Evolutionary conservation across 2,797 vertebrate species (phyloP).

Genomic region (Erethizon dorsatum): DNA sequence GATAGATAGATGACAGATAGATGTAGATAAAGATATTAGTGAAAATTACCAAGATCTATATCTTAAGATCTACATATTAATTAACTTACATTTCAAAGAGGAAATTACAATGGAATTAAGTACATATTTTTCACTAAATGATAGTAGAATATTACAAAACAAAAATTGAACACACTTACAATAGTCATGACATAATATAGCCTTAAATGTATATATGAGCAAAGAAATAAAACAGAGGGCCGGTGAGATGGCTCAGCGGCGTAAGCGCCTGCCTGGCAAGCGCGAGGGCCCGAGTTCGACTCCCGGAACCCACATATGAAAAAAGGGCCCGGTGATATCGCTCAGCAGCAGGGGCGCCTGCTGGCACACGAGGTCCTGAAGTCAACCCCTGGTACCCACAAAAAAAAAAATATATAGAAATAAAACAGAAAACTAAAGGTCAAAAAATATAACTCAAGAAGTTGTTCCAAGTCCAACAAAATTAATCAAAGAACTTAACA

Average conservation of each 20-base stretch:
- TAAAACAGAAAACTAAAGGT: not conserved
- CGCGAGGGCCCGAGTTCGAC: too few species aligned
- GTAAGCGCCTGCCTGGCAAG: too few species aligned
- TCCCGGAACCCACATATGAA: too few species aligned
- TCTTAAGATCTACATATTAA: not conserved
- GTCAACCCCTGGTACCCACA: not conserved
- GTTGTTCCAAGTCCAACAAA: not conserved
- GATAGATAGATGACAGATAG: too few species aligned
- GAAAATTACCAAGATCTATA: not conserved
- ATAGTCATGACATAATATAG: not conserved
- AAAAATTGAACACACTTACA: not conserved
- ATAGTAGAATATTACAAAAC: not conserved
- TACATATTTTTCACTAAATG: not conserved
- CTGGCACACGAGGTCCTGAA: too few species aligned
- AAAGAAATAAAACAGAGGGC: not conserved
- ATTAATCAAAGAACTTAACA: conserved; percentile 7
- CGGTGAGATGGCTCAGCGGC: too few species aligned
- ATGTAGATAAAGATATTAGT: not conserved
- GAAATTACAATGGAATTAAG: not conserved
- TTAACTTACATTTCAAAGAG: not conserved
- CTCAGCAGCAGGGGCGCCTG: too few species aligned
- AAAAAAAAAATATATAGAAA: not conserved
- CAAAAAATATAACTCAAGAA: not conserved
- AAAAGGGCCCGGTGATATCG: too few species aligned
- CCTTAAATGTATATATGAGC: not conserved